These are phyloP conservation scores for Eilema depressum DNA, from an alignment of 2,888 invertebrate species.

Conservation along the genomic window DNA sequence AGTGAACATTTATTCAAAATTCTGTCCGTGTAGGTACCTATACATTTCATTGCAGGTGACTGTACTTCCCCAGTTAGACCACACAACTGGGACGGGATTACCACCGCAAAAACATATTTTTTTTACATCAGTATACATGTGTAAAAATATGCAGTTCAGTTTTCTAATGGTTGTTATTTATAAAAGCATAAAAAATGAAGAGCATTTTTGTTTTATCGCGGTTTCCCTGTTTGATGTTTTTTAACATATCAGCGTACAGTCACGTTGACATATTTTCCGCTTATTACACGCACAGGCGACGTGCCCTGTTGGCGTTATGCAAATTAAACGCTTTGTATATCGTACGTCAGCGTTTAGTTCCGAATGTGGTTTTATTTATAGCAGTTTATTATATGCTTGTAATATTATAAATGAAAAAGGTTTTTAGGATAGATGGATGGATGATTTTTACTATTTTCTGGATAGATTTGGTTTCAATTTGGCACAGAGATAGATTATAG, in stretches of 20 bases:
- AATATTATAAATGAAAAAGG: neutral
- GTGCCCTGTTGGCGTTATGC: slow-evolving; percentile 8
- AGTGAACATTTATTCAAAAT: no score
- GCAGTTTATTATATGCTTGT: neutral
- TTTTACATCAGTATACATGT: no score
- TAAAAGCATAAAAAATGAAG: neutral
- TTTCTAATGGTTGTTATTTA: neutral
- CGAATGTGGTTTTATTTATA: neutral
- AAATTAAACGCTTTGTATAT: slow-evolving; percentile 8
- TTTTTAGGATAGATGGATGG: no score
- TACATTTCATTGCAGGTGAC: no score
- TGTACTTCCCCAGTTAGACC: no score
- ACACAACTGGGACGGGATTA: no score
- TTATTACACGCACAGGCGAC: neutral
- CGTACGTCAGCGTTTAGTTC: slow-evolving; percentile 3
- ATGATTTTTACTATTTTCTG: no score
- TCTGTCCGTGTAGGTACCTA: no score
- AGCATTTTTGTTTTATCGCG: neutral
- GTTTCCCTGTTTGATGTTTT: neutral
- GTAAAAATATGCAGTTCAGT: neutral
- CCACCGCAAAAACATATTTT: no score
- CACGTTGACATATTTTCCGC: neutral
- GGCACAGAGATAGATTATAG: no score
- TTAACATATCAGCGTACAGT: neutral
- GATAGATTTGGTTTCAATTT: no score